phyloP scores from a whole-genome alignment of 2,113 vertebrate genomes.

The Oryzias melastigma region DNA sequence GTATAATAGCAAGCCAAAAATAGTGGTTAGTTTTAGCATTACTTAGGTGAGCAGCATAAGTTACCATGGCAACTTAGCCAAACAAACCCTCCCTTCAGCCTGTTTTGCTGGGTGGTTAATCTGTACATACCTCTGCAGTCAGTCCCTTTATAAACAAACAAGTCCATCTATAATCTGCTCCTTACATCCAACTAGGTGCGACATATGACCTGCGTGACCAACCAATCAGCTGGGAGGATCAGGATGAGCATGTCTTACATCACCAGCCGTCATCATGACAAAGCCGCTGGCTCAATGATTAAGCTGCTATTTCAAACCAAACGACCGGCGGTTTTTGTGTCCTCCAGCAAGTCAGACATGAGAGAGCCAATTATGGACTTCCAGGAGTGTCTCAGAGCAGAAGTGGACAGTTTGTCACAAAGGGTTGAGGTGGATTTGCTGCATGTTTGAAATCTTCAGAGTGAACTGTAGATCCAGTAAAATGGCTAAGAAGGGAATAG shows the following conservation, averaged over 20 bases:
- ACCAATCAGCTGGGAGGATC: slow-evolving; percentile 60
- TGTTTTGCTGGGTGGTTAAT: background rate
- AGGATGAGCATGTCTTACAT: slow-evolving; percentile 37
- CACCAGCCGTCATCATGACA: slow-evolving; percentile 40
- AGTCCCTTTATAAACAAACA: slow-evolving; percentile 38
- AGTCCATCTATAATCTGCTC: slow-evolving; percentile 17
- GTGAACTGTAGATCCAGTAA: background rate
- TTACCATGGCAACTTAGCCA: too few relatives aligned
- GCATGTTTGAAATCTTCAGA: background rate
- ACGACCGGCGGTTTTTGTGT: slow-evolving; percentile 16
- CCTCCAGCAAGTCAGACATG: slow-evolving; percentile 44
- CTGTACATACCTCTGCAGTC: background rate
- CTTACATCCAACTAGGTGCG: slow-evolving; percentile 27
- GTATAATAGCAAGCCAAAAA: too few relatives aligned
- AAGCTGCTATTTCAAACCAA: slow-evolving; percentile 62
- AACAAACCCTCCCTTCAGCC: too few relatives aligned
- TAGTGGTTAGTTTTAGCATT: too few relatives aligned
- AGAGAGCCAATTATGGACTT: slow-evolving; percentile 43
- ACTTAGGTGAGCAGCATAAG: too few relatives aligned
- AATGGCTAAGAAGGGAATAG: background rate
- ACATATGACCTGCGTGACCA: slow-evolving; percentile 17
- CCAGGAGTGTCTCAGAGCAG: slow-evolving; percentile 24
- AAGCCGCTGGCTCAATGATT: slow-evolving; percentile 50
- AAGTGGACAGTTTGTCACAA: background rate
- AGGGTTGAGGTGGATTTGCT: background rate